Percentiles rank a stretch among this genome's conserved stretches.
phyloP scores from a whole-genome alignment of 1,140 invertebrate species.

The Eueides isabella region DNA sequence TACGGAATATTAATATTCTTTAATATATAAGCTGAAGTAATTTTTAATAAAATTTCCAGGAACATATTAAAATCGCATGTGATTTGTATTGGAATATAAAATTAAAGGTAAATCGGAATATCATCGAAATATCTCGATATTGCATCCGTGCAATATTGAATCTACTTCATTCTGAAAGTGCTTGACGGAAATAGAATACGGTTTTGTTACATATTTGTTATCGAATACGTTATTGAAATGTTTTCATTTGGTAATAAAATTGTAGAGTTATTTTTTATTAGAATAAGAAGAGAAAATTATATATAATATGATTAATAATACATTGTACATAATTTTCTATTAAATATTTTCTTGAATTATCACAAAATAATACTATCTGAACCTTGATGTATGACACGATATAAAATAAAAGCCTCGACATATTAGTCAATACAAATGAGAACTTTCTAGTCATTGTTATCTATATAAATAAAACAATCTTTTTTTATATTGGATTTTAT shows the following conservation, averaged over 20 bases:
- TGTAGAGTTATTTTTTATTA: not conserved
- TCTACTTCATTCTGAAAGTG: conserved; percentile 16
- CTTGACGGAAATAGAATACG: conserved; percentile 24
- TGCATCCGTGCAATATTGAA: conserved; percentile 34
- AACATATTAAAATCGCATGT: conserved; percentile 17
- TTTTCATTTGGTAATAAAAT: not conserved
- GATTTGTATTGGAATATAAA: conserved; percentile 28
- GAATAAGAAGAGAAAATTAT: too few relatives aligned
- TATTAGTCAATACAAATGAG: too few relatives aligned
- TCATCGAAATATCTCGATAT: conserved; percentile 33
- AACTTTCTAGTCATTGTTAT: too few relatives aligned
- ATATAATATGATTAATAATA: too few relatives aligned
- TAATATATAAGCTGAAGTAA: not conserved
- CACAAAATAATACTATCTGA: too few relatives aligned
- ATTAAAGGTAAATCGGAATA: conserved; percentile 34
- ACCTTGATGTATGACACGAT: too few relatives aligned
- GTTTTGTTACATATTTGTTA: conserved; percentile 16
- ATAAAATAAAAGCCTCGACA: too few relatives aligned
- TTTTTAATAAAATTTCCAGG: conserved; percentile 19
- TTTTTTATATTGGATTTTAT: not conserved
- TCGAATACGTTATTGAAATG: conserved; percentile 1
- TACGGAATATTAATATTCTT: not conserved
- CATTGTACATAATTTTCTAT: too few relatives aligned
- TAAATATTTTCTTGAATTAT: too few relatives aligned
- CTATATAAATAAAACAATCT: not conserved